These are phyloP conservation scores for Carpatolechia fugitivella DNA, from an alignment of 2,888 invertebrate species.

Conservation along the genomic window DNA sequence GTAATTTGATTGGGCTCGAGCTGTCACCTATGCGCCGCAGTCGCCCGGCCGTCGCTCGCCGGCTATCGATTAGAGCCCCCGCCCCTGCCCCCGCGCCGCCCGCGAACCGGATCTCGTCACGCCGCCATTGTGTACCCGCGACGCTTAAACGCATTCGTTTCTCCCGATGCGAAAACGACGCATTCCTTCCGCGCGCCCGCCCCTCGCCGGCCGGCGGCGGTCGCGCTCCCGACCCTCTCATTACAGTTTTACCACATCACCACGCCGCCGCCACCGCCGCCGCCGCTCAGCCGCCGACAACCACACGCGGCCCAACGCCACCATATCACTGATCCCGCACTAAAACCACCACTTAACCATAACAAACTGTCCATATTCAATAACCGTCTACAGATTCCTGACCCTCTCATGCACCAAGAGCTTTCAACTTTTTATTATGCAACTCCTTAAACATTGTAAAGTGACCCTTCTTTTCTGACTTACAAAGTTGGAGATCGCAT, in stretches of 20 bases:
- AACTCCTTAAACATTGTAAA: neutral
- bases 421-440: conserved; percentile 15
- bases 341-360: conserved; percentile 19
- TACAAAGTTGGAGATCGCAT: conserved; percentile 1
- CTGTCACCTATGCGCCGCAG: conserved; percentile 79
- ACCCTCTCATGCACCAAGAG: conserved; percentile 14
- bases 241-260: conserved; percentile 49
- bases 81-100: conserved; percentile 65
- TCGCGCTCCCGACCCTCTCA: conserved; percentile 58
- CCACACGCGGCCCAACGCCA: neutral
- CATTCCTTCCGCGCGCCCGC: conserved; percentile 73
- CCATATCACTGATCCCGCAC: neutral
- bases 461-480: neutral
- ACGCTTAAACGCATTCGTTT: conserved; percentile 80
- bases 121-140: conserved; percentile 79
- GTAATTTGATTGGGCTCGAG: conserved; percentile 78
- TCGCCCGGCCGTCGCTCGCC: conserved; percentile 77
- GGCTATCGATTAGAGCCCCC: conserved; percentile 78
- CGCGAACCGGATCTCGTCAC: conserved; percentile 80
- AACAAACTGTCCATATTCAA: conserved; percentile 19
- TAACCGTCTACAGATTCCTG: conserved; percentile 18
- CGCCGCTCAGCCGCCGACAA: neutral
- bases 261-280: conserved; percentile 29
- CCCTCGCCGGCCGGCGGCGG: conserved; percentile 45
- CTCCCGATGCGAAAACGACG: conserved; percentile 80